These are phyloP conservation scores for Morus bassanus DNA, from an alignment of 2,797 vertebrate genomes.

Conservation along the genomic window DNA sequence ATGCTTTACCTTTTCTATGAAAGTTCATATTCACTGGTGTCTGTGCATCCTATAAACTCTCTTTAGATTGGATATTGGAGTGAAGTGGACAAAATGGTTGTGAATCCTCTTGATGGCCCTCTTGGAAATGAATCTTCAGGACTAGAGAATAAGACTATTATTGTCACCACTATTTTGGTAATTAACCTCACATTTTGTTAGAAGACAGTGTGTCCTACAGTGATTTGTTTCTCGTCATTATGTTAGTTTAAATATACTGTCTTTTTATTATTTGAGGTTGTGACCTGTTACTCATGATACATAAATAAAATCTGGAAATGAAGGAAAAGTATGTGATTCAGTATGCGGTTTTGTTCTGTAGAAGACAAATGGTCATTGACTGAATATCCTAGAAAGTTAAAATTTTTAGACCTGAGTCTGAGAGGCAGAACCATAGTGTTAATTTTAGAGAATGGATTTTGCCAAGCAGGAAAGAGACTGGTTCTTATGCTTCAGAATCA, in stretches of 20 bases:
- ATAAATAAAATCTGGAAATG: constrained; percentile 9
- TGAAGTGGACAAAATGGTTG: constrained; percentile 98
- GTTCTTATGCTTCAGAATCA: not conserved
- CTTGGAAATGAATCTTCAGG: constrained; percentile 91
- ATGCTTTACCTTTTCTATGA: not conserved
- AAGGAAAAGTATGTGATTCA: not conserved
- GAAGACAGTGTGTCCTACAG: constrained; percentile 9
- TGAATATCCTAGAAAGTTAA: not conserved
- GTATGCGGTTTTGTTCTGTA: not conserved
- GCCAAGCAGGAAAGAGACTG: not conserved
- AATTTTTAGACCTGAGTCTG: not conserved
- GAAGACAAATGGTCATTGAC: not conserved
- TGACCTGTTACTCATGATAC: not conserved
- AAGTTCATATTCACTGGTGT: not conserved
- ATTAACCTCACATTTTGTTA: constrained; percentile 64
- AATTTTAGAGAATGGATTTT: not conserved
- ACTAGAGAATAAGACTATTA: constrained; percentile 98
- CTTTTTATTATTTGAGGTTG: not conserved
- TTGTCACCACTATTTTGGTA: constrained; percentile 99
- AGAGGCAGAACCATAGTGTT: not conserved
- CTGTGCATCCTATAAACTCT: constrained; percentile 46
- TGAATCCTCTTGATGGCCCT: constrained; percentile 91
- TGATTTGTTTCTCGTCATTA: not conserved
- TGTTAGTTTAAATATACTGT: constrained; percentile 2
- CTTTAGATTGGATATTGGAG: constrained; percentile 99